Evolutionary conservation across 2,888 invertebrate species (phyloP).

Genomic region (Xylophagus ater): DNA sequence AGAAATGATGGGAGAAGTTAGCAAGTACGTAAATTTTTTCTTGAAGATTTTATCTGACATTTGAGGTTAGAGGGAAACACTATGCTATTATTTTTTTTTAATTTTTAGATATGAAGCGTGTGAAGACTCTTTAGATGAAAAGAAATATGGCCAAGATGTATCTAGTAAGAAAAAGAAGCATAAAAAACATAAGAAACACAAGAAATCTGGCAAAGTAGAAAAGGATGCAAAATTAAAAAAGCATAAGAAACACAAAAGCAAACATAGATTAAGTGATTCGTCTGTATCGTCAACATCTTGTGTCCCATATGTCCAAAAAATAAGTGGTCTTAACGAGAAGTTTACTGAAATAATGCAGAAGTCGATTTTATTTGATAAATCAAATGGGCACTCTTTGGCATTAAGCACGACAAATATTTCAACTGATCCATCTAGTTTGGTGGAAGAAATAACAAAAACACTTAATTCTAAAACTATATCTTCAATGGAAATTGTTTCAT

Average conservation of each 20-base stretch:
- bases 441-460: conserved; percentile 42
- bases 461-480: conserved; percentile 34
- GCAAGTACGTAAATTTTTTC: too few species aligned
- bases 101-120: too few species aligned
- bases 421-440: conserved; percentile 42
- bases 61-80: too few species aligned
- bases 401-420: conserved; percentile 30
- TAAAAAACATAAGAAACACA: conserved; percentile 53
- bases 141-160: conserved; percentile 23
- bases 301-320: conserved; percentile 23
- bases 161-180: conserved; percentile 37
- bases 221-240: conserved; percentile 47
- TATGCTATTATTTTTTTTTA: too few species aligned
- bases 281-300: conserved; percentile 23
- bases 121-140: conserved; percentile 24
- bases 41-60: too few species aligned
- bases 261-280: conserved; percentile 36
- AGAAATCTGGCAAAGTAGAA: conserved; percentile 37
- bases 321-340: conserved; percentile 25
- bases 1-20: too few species aligned
- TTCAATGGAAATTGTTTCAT: conserved; percentile 54
- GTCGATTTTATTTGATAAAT: conserved; percentile 21
- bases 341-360: conserved; percentile 36
- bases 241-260: conserved; percentile 49
- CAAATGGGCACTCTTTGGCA: conserved; percentile 28